These are phyloP conservation scores for Mongoloraphidia duomilia DNA, from an alignment of 2,888 invertebrate species.

Conservation along the genomic window DNA sequence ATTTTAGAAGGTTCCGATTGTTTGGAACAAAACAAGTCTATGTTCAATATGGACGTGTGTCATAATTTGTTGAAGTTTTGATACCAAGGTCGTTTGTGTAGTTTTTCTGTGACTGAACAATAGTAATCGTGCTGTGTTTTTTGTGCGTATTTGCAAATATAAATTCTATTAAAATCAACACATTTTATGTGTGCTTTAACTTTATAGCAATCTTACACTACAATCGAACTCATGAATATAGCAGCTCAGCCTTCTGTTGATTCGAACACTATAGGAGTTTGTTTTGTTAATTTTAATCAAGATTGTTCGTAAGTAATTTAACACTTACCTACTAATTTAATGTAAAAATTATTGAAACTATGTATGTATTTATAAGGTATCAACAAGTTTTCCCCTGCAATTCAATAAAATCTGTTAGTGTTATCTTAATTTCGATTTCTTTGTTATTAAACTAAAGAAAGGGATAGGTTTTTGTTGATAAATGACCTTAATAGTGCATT, in stretches of 20 bases:
- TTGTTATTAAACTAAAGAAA: no score
- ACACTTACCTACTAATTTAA: neutral
- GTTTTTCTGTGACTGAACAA: no score
- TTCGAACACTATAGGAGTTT: conserved; percentile 61
- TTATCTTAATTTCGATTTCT: no score
- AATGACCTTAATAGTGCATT: no score
- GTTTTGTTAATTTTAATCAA: conserved; percentile 95
- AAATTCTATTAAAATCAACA: no score
- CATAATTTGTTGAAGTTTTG: conserved; percentile 3
- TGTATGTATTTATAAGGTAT: neutral
- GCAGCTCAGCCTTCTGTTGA: conserved; percentile 60
- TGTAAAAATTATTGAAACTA: neutral
- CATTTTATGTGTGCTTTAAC: no score
- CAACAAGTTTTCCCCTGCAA: no score
- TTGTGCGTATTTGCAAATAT: no score
- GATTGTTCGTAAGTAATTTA: conserved; percentile 81
- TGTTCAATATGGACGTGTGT: neutral
- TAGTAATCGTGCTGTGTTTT: no score
- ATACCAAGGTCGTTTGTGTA: no score
- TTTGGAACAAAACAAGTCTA: conserved; percentile 8
- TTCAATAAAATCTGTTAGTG: no score
- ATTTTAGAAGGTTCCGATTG: neutral
- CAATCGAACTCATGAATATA: conserved; percentile 71
- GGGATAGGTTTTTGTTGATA: no score
- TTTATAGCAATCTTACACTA: conserved; percentile 24